These are phyloP conservation scores for Balaeniceps rex DNA, from an alignment of 2,113 vertebrate genomes.

Conservation along the genomic window DNA sequence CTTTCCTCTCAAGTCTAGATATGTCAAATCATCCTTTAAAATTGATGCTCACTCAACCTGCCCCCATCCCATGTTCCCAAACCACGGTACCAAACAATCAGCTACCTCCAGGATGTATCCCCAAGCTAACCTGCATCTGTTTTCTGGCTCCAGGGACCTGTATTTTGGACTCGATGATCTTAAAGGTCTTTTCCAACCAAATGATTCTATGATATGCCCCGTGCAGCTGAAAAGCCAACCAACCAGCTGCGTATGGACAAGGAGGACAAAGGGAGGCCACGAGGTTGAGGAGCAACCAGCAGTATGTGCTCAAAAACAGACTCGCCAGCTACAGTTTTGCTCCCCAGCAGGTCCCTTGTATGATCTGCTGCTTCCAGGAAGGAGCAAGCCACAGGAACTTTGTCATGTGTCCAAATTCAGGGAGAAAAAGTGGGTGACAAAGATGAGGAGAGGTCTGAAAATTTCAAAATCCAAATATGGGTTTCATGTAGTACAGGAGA, in stretches of 20 bases:
- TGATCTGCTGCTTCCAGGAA: neutral
- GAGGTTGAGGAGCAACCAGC: neutral
- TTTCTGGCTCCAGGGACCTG: neutral
- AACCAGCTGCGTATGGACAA: neutral
- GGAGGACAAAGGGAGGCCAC: neutral
- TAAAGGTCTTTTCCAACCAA: too few species aligned
- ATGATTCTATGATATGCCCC: too few species aligned
- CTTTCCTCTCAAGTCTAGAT: neutral
- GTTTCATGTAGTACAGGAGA: neutral
- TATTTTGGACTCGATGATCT: too few species aligned
- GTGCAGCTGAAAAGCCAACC: neutral
- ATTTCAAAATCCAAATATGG: neutral
- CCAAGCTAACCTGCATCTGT: neutral
- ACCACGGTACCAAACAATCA: neutral
- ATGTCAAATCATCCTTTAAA: neutral
- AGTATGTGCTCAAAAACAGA: neutral
- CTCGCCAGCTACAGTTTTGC: neutral
- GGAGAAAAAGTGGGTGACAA: neutral
- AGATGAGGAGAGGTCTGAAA: neutral
- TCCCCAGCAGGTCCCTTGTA: neutral
- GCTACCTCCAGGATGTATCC: neutral
- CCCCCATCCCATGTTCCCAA: neutral
- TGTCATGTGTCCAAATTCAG: neutral
- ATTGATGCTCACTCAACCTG: fast-evolving
- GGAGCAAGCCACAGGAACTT: neutral